Evolutionary conservation across 2,888 invertebrate species (phyloP).

Genomic region (Nowickia ferox): DNA sequence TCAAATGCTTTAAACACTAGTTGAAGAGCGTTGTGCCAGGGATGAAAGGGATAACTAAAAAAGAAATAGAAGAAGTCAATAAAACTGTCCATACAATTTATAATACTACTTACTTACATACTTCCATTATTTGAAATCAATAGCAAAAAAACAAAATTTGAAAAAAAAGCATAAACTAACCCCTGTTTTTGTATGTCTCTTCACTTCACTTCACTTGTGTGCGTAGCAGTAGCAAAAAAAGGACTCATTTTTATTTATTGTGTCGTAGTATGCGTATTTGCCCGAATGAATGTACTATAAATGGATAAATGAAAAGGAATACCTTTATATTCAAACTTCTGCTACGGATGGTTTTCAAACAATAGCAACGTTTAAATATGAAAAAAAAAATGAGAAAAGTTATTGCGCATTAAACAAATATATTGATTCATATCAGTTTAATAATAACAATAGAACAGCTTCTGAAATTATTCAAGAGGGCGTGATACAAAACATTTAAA

Average conservation of each 20-base stretch:
- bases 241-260: conserved; percentile 57
- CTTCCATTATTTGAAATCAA: conserved; percentile 50
- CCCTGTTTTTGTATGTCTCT: conserved; percentile 51
- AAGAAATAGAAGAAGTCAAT: conserved; percentile 64
- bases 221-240: background rate
- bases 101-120: conserved; percentile 6
- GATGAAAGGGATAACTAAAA: background rate
- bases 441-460: conserved; percentile 41
- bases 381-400: background rate
- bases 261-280: conserved; percentile 51
- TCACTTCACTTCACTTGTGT: background rate
- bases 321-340: conserved; percentile 44
- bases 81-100: conserved; percentile 67
- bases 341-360: conserved; percentile 55
- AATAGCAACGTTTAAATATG: conserved; percentile 53
- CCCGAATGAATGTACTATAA: conserved; percentile 22
- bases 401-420: conserved; percentile 40
- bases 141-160: background rate
- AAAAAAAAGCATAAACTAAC: conserved; percentile 35
- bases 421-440: conserved; percentile 62
- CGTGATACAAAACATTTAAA: background rate
- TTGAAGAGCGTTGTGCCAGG: conserved; percentile 24
- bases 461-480: conserved; percentile 1
- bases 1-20: conserved; percentile 53
- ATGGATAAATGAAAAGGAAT: conserved; percentile 19